These are phyloP conservation scores for Thripadectes ignobilis DNA, from an alignment of 2,797 vertebrate species.

Conservation along the genomic window DNA sequence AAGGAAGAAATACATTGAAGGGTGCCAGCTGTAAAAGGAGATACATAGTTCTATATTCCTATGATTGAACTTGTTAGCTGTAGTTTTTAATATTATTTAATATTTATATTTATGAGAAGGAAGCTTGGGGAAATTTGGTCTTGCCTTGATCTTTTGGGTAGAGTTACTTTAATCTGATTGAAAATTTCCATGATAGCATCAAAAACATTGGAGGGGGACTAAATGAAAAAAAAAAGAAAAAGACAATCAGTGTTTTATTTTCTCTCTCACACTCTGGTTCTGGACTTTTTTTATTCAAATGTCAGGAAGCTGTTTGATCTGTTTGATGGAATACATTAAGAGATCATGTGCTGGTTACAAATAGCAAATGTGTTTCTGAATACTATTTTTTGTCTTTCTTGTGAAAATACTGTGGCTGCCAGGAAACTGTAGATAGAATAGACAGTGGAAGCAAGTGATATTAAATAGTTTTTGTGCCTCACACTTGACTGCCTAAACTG, in stretches of 20 bases:
- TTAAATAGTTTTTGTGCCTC: background rate
- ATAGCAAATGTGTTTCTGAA: conserved; percentile 8
- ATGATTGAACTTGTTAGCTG: background rate
- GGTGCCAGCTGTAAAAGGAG: background rate
- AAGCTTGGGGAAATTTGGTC: background rate
- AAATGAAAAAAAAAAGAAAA: background rate
- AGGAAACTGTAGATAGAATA: background rate
- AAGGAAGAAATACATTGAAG: background rate
- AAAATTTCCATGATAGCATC: background rate
- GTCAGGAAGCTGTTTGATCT: background rate
- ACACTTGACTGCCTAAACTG: background rate
- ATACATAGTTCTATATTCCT: background rate
- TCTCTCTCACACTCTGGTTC: background rate
- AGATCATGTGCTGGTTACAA: background rate
- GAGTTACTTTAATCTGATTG: background rate
- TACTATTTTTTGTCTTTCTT: background rate
- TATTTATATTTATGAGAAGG: background rate
- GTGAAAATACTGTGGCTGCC: background rate
- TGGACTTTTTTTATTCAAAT: background rate
- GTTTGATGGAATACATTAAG: background rate
- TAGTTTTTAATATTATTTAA: background rate
- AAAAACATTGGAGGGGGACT: background rate
- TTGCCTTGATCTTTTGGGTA: background rate
- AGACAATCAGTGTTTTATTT: background rate
- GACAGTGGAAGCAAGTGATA: background rate